Percentiles rank a stretch among this genome's conserved stretches.
These are phyloP conservation scores for Scaptodrosophila latifasciaeformis DNA, from an alignment of 2,888 invertebrate genomes.

Conservation along the genomic window DNA sequence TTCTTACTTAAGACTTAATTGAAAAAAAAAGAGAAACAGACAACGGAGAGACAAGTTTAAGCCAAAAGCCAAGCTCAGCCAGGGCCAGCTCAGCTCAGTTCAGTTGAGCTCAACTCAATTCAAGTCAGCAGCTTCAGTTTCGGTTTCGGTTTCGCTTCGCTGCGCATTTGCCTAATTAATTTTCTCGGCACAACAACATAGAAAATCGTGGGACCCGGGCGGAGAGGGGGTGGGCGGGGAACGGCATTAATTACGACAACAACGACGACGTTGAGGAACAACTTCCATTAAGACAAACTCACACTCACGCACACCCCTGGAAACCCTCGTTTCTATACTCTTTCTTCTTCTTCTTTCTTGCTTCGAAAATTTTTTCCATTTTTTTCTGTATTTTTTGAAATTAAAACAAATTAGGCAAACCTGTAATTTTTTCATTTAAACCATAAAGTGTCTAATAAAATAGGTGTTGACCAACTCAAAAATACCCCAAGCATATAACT, in stretches of 20 bases:
- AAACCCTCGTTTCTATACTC: not conserved
- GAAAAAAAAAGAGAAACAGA: conserved; percentile 42
- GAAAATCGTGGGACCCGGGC: not conserved
- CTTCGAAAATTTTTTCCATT: conserved; percentile 1
- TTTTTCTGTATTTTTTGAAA: conserved; percentile 63
- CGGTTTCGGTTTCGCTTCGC: conserved; percentile 57
- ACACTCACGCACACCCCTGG: conserved; percentile 15
- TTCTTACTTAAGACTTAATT: conserved; percentile 71
- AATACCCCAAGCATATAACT: too few species aligned
- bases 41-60: conserved; percentile 28
- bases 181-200: conserved; percentile 59
- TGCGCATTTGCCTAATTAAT: conserved; percentile 73
- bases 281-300: conserved; percentile 56
- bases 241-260: conserved; percentile 64
- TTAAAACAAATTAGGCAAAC: conserved; percentile 70
- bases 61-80: conserved; percentile 36
- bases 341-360: not conserved
- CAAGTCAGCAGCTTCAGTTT: conserved; percentile 13
- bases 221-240: conserved; percentile 2
- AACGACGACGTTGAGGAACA: conserved; percentile 54
- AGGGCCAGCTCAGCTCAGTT: conserved; percentile 30
- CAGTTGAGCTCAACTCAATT: conserved; percentile 19
- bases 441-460: conserved; percentile 65
- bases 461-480: conserved; percentile 57
- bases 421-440: conserved; percentile 68